Evolutionary conservation across 2,797 vertebrate species (phyloP).

Genomic region (Microhierax caerulescens): DNA sequence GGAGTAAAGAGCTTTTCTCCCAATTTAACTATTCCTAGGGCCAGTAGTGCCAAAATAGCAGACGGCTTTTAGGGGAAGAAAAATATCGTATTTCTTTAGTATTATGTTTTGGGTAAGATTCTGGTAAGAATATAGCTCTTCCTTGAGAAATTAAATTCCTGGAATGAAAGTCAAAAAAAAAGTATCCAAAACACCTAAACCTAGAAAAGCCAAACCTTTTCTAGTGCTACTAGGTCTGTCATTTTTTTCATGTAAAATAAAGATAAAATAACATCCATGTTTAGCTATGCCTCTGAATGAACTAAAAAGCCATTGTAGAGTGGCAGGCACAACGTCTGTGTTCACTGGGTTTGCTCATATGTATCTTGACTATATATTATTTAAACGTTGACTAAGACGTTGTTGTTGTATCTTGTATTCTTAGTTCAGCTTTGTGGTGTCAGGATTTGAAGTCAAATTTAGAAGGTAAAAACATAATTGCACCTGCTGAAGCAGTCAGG

Average conservation of each 20-base stretch:
- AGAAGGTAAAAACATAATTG: background rate
- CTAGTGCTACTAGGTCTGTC: background rate
- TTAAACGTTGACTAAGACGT: background rate
- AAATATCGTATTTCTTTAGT: background rate
- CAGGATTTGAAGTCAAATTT: background rate
- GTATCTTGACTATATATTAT: background rate
- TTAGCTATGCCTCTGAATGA: background rate
- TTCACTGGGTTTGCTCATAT: background rate
- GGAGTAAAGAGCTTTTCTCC: background rate
- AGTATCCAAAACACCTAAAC: background rate
- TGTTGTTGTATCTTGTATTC: background rate
- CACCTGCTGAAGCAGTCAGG: background rate
- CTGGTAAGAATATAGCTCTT: background rate
- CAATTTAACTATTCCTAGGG: background rate
- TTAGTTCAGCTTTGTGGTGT: background rate
- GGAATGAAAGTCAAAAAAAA: background rate
- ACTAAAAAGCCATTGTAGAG: background rate
- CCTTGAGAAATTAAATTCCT: background rate
- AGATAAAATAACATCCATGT: background rate
- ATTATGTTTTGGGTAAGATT: background rate
- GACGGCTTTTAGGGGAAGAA: background rate
- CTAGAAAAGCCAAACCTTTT: background rate
- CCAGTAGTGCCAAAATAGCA: background rate
- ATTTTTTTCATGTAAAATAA: background rate
- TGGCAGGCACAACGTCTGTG: background rate